Evolutionary conservation across 2,888 invertebrate genomes (phyloP), one percentile per base, ranked within the genome.

Genomic region (Ennomos fuscantarius): DNA sequence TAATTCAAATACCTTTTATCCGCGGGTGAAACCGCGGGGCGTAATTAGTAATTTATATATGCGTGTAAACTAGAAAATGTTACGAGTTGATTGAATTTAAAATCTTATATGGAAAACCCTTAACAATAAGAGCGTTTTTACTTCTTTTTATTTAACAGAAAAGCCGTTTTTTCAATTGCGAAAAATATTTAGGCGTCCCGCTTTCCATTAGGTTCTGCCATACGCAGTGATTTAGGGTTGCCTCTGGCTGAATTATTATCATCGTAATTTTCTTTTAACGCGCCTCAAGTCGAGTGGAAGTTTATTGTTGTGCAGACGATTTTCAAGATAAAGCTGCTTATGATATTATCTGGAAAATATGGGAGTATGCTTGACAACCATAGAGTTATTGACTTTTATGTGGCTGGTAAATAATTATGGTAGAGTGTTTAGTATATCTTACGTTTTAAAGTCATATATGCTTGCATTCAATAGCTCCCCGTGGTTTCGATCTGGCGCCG

Each of bases 171-270:
- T 83, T 79, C 76, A 80, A 84, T 83, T 77, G 78, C 63, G 78
- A 76, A 76, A 79, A 81, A 79, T 72, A 70, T 77, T 80, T 76
- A 74, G 82, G 74, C 72, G 70, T 69, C 70, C 73, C 76, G 76
- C 72, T 76, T 79, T 75, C 81, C 82, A 84, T 85, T 84, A 82
- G 73, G 70, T 72, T 68, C 74, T 76, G 80, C 79, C 78, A 73
- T 72, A 74, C 76, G 72, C 77, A 76, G 79, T 82, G 87, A 87
- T 84, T 83, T 82, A 84, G 68, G 73, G 78, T 58, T 73, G 76
- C 49, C 69, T 60, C 61, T 58, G 64, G 64, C 63, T 79, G 78
- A 81, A 74, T 79, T 83, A 82, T 81, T 76, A 71, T 72, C 71
- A 55, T 66, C 71, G 73, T 79, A 76, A 76, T 77, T 78, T 74